These are phyloP conservation scores for Pteria penguin DNA, from an alignment of 2,888 invertebrate genomes.

Conservation along the genomic window DNA sequence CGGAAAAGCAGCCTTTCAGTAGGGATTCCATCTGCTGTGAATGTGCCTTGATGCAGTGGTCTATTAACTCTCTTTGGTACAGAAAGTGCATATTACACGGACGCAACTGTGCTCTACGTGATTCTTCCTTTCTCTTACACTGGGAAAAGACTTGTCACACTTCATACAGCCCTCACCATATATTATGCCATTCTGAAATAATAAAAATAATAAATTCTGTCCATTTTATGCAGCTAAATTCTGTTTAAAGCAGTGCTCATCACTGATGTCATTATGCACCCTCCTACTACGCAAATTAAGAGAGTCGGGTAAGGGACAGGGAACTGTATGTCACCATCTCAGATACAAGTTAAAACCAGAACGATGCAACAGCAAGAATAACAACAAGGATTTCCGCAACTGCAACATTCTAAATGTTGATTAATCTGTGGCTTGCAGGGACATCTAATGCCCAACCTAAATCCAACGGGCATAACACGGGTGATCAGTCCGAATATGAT, in stretches of 20 bases:
- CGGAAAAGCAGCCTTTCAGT: neutral
- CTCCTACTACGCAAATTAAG: too few species aligned
- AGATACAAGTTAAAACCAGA: too few species aligned
- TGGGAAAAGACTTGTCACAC: neutral
- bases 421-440: neutral
- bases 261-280: too few species aligned
- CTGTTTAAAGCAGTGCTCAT: too few species aligned
- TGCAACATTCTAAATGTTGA: too few species aligned
- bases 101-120: constrained; percentile 2
- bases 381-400: too few species aligned
- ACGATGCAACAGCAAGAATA: too few species aligned
- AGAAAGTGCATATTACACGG: neutral
- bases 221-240: too few species aligned
- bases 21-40: neutral
- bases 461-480: neutral
- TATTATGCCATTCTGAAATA: neutral
- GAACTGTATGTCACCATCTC: too few species aligned
- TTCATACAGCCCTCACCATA: neutral
- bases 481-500: neutral
- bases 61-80: neutral
- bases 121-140: neutral
- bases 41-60: neutral
- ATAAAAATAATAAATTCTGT: neutral
- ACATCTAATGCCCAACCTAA: neutral
- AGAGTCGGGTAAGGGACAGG: too few species aligned